phyloP scores from a whole-genome alignment of 2,888 invertebrate species.

The Polyommatus iphigenia region DNA sequence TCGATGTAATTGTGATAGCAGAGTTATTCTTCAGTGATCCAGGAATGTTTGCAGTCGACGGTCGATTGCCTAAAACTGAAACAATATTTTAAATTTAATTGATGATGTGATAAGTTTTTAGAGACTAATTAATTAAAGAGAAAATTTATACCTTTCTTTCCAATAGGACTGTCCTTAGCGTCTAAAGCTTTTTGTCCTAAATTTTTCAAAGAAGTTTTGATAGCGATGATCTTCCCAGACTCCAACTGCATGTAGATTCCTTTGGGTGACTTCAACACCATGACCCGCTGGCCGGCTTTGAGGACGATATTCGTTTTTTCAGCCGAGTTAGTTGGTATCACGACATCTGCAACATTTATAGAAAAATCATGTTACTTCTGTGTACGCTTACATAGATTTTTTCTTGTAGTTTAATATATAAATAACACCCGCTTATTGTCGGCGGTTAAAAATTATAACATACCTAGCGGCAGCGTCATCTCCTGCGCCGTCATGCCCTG shows the following conservation, averaged over 20 bases:
- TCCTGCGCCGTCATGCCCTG: conserved; percentile 98
- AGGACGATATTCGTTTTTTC: conserved; percentile 94
- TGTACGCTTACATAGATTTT: too few species aligned
- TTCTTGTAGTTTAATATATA: not conserved
- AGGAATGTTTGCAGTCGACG: conserved; percentile 63
- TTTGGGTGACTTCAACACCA: conserved; percentile 96
- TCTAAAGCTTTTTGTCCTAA: conserved; percentile 76
- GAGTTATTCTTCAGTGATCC: conserved; percentile 81
- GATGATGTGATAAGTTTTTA: not conserved
- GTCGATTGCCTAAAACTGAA: conserved; percentile 65
- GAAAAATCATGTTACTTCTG: not conserved
- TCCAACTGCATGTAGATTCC: conserved; percentile 97
- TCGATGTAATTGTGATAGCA: conserved; percentile 81
- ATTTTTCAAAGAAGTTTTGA: conserved; percentile 87
- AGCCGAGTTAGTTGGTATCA: conserved; percentile 94
- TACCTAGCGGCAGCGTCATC: conserved; percentile 89
- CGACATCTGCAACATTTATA: conserved; percentile 83
- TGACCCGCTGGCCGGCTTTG: conserved; percentile 95
- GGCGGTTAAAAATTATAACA: not conserved
- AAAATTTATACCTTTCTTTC: conserved; percentile 67
- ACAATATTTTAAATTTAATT: conserved; percentile 9
- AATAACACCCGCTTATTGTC: not conserved
- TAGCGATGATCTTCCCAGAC: conserved; percentile 96
- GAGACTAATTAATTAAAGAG: not conserved
- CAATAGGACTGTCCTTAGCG: conserved; percentile 63